Base-by-base conservation (phyloP, 2,113 vertebrate species). In the Perognathus longimembris region DNA sequence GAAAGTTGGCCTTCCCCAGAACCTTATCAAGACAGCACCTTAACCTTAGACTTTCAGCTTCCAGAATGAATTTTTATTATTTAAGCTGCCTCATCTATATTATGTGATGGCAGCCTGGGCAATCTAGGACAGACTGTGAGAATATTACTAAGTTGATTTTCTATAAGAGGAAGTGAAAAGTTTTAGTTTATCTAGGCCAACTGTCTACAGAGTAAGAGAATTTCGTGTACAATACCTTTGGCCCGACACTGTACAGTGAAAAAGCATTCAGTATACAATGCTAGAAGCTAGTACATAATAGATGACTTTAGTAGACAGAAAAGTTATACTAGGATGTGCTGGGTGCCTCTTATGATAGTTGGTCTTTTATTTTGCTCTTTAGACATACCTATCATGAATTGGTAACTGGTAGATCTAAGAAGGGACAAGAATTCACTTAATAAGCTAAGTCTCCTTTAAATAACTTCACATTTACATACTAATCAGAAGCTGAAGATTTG, bases 101-200 rank as follows among this genome's bases (percentile, higher is more conserved):
- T 83, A 40, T 38, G 63, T 42, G 76, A 66, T 36, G 57, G 26
- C 24, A 38, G n/a, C 21, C 36, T 86, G 3, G 84, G 11, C 42
- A 88, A 17, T 36, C 45, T 64, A 70, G 75, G 28, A 54, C 10
- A n/a, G 36, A 81, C 3, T 28, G 10, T 54, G 30, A 54, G 22
- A 24, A 12, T 75, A 69, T 17, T 79, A 14, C 3, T 80, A 26
- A 64, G 12, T 45, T 85, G 50, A 67, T 50, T 94, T 81, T 81
- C 3, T 5, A 61, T 17, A 73, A 76, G 64, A 89, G 71, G 74
- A 38, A n/a, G 75, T 22, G 21, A 8, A 22, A 54, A 26, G 66
- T 92, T 36, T 81, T 45, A 89, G 36, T 11, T 85, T 17, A 89
- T 61, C 32, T 59, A 36, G 24, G 11, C 54, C 74, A 95, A 79